phyloP scores from a whole-genome alignment of 2,797 vertebrate species.

The Onychomys torridus region DNA sequence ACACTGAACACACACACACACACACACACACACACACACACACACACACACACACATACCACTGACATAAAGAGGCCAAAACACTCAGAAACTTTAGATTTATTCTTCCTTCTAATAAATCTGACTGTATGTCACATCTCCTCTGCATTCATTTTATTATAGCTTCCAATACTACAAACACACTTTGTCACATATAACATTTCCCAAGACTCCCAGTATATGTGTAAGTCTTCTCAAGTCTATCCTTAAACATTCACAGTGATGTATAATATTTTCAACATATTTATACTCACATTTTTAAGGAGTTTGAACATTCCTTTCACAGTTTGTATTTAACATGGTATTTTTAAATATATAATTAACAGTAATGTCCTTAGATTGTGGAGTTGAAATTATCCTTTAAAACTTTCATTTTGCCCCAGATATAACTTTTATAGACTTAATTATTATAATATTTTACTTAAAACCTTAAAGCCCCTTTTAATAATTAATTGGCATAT shows the following conservation, averaged over 20 bases:
- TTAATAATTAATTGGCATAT: not conserved
- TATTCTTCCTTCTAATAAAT: not conserved
- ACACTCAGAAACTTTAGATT: not conserved
- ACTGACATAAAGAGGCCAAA: not conserved
- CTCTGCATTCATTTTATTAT: constrained; percentile 30
- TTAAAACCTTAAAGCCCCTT: not conserved
- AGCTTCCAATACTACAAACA: not conserved
- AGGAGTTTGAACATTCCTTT: not conserved
- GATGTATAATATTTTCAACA: not conserved
- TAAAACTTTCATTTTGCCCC: not conserved
- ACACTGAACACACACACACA: no score
- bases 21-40: no score
- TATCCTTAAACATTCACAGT: not conserved
- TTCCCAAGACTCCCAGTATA: not conserved
- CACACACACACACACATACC: not conserved
- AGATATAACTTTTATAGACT: not conserved
- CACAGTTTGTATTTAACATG: not conserved
- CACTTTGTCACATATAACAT: not conserved
- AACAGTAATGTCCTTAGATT: not conserved
- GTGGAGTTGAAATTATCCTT: not conserved
- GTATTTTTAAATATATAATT: not conserved
- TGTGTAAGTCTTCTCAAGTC: not conserved
- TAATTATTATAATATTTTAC: not conserved
- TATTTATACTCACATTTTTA: not conserved
- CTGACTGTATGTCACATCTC: not conserved